Base-by-base conservation (phyloP, 2,888 invertebrate species). In the Agapetus fuscipes region DNA sequence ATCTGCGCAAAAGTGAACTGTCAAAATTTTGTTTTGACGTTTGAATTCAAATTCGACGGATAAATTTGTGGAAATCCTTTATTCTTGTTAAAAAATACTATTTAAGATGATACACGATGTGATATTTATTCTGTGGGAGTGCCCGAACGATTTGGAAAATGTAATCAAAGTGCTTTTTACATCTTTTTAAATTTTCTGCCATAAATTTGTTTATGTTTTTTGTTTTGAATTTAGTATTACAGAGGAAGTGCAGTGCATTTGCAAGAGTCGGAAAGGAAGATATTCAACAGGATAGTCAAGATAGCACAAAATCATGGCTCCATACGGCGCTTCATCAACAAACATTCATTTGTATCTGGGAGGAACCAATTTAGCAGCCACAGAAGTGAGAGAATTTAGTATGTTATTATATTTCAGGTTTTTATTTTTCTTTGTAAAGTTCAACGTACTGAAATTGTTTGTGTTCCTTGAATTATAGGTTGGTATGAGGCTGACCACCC, bases 31-130 rank as follows among this genome's bases (percentile, higher is more conserved):
- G n/a, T n/a, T n/a, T n/a, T n/a, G n/a, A n/a, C n/a, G n/a, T n/a
- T n/a, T n/a, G n/a, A n/a, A n/a, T n/a, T n/a, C n/a, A n/a, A n/a
- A n/a, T n/a, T n/a, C n/a, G n/a, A n/a, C n/a, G n/a, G n/a, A n/a
- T n/a, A n/a, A n/a, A n/a, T n/a, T n/a, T n/a, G n/a, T n/a, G n/a
- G n/a, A n/a, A n/a, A n/a, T n/a, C n/a, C n/a, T n/a, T n/a, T n/a
- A n/a, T n/a, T n/a, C n/a, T n/a, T n/a, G n/a, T n/a, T n/a, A n/a
- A n/a, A n/a, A n/a, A n/a, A n/a, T n/a, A n/a, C n/a, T n/a, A n/a
- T n/a, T n/a, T n/a, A n/a, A 53, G 55, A 81, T 82, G 82, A 71
- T 82, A 39, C 79, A 82, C 51, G 81, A 82, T 56, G 71, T 77
- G 15, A 57, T 82, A 41, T 54, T 80, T 46, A 66, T 78, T 43